Evolutionary conservation across 2,888 invertebrate genomes (phyloP), one percentile per base, ranked within the genome.

Genomic region (Clepsis dumicolana): DNA sequence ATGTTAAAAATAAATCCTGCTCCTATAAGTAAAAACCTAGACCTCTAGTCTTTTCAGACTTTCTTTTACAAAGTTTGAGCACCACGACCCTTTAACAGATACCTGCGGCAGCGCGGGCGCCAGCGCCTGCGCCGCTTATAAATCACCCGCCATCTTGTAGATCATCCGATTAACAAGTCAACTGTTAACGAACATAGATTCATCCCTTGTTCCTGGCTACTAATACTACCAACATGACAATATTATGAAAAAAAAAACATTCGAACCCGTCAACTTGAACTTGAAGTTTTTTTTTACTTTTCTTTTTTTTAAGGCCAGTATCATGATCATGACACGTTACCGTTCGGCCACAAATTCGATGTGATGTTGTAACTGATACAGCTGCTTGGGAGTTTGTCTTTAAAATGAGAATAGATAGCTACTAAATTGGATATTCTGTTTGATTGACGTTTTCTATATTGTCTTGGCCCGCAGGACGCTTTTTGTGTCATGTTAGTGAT

Each of bases 151-250:
- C 89, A 86, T 89, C 84, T 88, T 87, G 81, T 81, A 88, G 88
- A 90, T 91, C 84, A 88, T 80, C 82, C 84, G 90, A 91, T 91
- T 89, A 90, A 85, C 88, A 83, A 88, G 82, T 87, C 87, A 88
- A 83, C 88, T 85, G 84, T 85, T 84, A 85, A 85, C 75, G 75
- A 80, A 86, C 81, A 81, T 81, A 80, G 84, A 86, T 82, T 82
- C 78, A 79, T 78, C 72, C 75, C 77, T 65, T 81, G 81, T 82
- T 77, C 80, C 77, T 75, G 71, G 84, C 88, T 86, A 85, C 87
- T 78, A 83, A 83, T 81, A 82, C 81, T 77, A n/a, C 27, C 32
- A 25, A 25, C 53, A 25, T 41, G 32, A 62, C 62, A 60, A 65
- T 12, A 48, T 18, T 41, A 18, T 24, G 12, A 57, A 64, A 67